A percentile compares a stretch with the other conserved stretches of the same genome.
phyloP scores from a whole-genome alignment of 2,888 invertebrate species.

The Anthophora plumipes region DNA sequence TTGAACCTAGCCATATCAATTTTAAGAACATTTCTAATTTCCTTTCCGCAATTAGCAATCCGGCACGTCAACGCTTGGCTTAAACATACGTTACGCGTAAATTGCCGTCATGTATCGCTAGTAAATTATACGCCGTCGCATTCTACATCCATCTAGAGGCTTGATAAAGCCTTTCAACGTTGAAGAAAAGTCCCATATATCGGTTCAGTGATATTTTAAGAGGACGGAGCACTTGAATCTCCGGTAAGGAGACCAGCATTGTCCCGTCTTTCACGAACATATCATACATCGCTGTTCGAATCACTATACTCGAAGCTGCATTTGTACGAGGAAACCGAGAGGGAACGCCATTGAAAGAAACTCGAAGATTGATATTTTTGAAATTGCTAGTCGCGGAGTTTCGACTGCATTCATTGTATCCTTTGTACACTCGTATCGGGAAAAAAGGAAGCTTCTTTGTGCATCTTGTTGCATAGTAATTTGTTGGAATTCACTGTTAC shows the following conservation, averaged over 20 bases:
- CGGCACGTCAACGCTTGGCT: background rate
- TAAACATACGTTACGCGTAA: slow-evolving; percentile 4
- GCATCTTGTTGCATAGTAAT: background rate
- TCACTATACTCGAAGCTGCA: background rate
- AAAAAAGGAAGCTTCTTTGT: slow-evolving; percentile 7
- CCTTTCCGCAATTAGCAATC: background rate
- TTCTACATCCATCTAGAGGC: background rate
- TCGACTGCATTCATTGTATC: background rate
- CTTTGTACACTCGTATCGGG: no score
- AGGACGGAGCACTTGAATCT: slow-evolving; percentile 34
- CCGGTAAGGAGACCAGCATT: slow-evolving; percentile 41
- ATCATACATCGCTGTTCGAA: background rate
- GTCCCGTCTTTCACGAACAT: slow-evolving; percentile 17
- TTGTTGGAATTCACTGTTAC: slow-evolving; percentile 8
- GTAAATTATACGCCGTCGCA: slow-evolving; percentile 3
- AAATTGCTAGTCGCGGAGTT: slow-evolving; percentile 9
- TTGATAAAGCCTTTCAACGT: slow-evolving; percentile 25
- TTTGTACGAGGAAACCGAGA: slow-evolving; percentile 11
- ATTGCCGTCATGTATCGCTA: slow-evolving; percentile 1
- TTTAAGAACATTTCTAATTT: slow-evolving; percentile 14
- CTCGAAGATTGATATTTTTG: slow-evolving; percentile 37
- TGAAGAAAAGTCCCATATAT: slow-evolving; percentile 36
- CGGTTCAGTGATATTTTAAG: slow-evolving; percentile 49
- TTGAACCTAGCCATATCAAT: background rate
- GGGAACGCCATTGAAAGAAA: slow-evolving; percentile 20